Evolutionary conservation across 2,888 invertebrate genomes (phyloP), one percentile per base, ranked within the genome.

Genomic region (Phortica okadai): DNA sequence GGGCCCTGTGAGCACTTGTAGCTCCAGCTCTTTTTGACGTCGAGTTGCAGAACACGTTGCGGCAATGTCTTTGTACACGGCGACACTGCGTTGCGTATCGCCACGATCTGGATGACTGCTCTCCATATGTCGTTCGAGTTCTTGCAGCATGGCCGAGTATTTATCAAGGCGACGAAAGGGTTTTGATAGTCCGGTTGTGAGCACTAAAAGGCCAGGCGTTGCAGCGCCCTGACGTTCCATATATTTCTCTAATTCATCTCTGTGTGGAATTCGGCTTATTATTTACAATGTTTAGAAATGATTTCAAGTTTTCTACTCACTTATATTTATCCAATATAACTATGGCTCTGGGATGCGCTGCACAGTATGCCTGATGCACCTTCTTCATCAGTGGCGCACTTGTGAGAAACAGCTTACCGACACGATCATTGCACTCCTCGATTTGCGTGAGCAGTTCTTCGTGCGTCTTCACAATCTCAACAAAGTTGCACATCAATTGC

Each of bases 71-170:
- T 98, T 97, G 91, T 97, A 99, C 56, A 99, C 97, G 82, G 95
- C 95, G 80, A 98, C 96, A 64, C 99, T 98, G 81, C 99, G 94
- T 91, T 99, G 99, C 0, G 98, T 97, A 90, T 99, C 99, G 0
- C 99, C 99, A 82, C 99, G 93, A 91, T 99, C 99, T 0, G 96
- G 95, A 92, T 99, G 98, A 82, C 95, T 96, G 91, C 98, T 98
- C 91, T 98, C 98, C 75, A 99, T 96, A 90, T 99, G 98, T 78
- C 99, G 93, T 84, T 99, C 98, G 79, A 99, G 92, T 90, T 99
- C 99, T 91, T 99, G 98, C 73, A 99, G 92, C 94, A 97, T 96
- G 4, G 96, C 96, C 1, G 98, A 96, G 92, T 99, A 99, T 91
- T 98, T 98, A 87, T 98, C 98, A 77, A 99, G 92, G 66, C 99